Conservation (phyloP, 1,140 invertebrate species). For the Proctacanthus coquilletti region DNA sequence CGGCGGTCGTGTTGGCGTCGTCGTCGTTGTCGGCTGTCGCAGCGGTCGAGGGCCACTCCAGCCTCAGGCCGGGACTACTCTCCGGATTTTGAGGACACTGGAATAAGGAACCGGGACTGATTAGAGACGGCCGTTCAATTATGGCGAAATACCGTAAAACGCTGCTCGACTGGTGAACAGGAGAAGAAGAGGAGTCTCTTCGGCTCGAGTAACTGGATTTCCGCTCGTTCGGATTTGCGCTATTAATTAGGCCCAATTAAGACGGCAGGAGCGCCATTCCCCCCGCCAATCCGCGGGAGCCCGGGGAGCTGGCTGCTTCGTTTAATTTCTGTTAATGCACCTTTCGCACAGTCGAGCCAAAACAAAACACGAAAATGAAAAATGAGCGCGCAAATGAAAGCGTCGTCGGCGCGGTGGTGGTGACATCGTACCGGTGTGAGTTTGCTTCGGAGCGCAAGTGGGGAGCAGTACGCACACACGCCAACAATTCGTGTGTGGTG, state of each 20-base stretch:
- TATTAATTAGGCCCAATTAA: slow-evolving; percentile 1
- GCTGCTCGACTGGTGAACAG: background rate
- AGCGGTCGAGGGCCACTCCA: too few species aligned
- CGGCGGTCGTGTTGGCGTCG: too few species aligned
- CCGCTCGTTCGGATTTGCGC: too few species aligned
- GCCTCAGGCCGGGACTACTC: too few species aligned
- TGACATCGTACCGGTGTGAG: too few species aligned
- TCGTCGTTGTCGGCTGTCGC: too few species aligned
- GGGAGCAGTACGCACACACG: background rate
- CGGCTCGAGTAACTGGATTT: too few species aligned
- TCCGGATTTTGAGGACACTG: too few species aligned
- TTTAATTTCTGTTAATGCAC: background rate
- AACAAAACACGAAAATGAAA: background rate
- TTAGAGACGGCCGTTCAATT: background rate
- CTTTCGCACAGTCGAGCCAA: background rate
- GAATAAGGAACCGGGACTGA: too few species aligned
- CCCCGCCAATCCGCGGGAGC: background rate
- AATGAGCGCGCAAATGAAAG: slow-evolving; percentile 2
- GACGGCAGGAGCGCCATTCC: background rate
- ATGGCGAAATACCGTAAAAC: background rate
- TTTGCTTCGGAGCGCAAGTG: too few species aligned
- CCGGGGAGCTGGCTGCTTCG: background rate
- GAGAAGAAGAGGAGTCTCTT: background rate
- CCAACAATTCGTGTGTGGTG: background rate
- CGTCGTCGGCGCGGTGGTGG: too few species aligned